Percentiles rank a stretch among this genome's conserved stretches.
Conservation (phyloP, 37 sponge, comb jelly and placozoan genomes). For the Hexactinellida sp. region DNA sequence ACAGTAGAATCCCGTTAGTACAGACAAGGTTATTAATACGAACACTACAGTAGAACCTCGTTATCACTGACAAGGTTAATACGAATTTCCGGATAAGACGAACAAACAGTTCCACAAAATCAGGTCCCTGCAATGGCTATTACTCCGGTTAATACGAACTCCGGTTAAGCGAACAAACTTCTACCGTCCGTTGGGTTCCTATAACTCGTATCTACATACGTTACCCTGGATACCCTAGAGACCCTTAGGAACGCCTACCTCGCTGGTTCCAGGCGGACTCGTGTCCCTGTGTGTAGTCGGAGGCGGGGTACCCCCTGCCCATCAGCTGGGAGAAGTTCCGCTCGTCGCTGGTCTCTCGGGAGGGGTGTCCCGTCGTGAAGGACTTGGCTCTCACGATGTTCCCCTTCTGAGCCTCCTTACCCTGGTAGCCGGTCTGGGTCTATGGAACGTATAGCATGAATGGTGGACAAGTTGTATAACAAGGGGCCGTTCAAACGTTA, state of each 20-base stretch:
- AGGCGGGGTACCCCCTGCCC: neutral
- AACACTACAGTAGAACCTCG: no score
- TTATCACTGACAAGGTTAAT: no score
- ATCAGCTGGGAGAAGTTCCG: neutral
- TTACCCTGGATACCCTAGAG: neutral
- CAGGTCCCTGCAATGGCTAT: no score
- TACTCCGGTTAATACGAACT: no score
- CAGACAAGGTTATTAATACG: no score
- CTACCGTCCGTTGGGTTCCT: no score
- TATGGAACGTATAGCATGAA: neutral
- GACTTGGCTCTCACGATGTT: neutral
- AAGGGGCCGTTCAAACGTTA: no score
- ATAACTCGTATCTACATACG: neutral
- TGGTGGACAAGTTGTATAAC: neutral
- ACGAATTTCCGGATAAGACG: no score
- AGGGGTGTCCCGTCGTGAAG: neutral
- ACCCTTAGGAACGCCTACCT: neutral
- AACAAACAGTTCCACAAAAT: no score
- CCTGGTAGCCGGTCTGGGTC: neutral
- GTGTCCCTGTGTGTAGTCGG: neutral
- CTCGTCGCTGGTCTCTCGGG: neutral
- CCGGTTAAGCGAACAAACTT: no score
- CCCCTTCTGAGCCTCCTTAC: neutral
- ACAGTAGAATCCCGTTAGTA: no score
- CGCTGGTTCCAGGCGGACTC: neutral